Base-by-base conservation (phyloP, 2,888 invertebrate species). In the Cerastis rubricosa region DNA sequence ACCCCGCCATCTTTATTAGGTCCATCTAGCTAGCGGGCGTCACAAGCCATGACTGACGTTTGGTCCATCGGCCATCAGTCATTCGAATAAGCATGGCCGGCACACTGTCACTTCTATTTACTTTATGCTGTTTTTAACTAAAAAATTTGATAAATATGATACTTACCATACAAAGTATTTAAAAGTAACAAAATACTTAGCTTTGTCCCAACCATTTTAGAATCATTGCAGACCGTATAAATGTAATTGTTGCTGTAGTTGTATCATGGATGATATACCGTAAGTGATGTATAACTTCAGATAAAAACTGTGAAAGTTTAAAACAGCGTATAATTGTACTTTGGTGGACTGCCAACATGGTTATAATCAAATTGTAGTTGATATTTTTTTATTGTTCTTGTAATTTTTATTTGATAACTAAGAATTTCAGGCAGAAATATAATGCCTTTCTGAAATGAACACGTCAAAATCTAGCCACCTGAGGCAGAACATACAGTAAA, bases 81-180 rank as follows among this genome's bases (percentile, higher is more conserved):
- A 35, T 35, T 35, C 35, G 35, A 35, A 35, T 35, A 35, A 35
- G 35, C 35, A 1, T 35, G 35, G 3, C 35, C 35, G 35, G 35
- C 35, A 35, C 35, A 35, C 35, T 35, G 35, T 35, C 35, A 35
- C 35, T 2, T 2, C 35, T 35, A 3, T 35, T 35, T 35, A 3
- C 35, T 2, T 3, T 14, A 12, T 45, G 11, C 12, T 12, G 45
- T 45, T n/a, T n/a, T n/a, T n/a, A n/a, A n/a, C n/a, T n/a, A 45
- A 45, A 5, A 45, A 45, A 45, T 8, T 14, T 14, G 14, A 14
- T 14, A 45, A 45, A 12, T 45, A 45, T 43, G 43, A 54, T 54
- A 57, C 78, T 81, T 69, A 83, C 83, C 74, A 45, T 71, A 43
- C 40, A 81, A 67, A 59, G 63, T 57, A 35, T 74, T 74, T 29